Evolutionary conservation across 2,888 invertebrate species (phyloP).

Genomic region (Dolichomitus sp.): DNA sequence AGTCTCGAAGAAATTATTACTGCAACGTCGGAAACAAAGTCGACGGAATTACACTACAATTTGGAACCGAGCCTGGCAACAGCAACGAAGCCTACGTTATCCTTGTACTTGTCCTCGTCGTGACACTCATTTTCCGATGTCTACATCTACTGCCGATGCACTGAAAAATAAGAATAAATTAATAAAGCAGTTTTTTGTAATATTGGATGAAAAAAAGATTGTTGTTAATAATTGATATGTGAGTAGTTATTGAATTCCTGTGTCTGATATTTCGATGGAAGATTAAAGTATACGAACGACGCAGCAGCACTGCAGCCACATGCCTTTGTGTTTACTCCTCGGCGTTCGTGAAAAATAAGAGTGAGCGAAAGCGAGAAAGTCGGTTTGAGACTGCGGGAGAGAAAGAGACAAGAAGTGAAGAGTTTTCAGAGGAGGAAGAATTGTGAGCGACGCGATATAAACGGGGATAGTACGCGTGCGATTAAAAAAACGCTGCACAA

Average conservation of each 20-base stretch:
- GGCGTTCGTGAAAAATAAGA: constrained; percentile 26
- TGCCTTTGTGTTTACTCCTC: constrained; percentile 60
- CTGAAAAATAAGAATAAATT: not conserved
- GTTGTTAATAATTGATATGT: not conserved
- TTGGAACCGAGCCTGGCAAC: constrained; percentile 10
- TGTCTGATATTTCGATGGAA: not conserved
- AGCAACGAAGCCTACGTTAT: not conserved
- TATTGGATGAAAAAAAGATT: not conserved
- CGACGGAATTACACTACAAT: not conserved
- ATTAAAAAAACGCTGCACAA: not conserved
- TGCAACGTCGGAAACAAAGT: not conserved
- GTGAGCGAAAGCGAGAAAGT: constrained; percentile 27
- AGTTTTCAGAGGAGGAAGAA: constrained; percentile 29
- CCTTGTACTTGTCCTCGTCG: constrained; percentile 5
- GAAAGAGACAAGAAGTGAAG: constrained; percentile 15
- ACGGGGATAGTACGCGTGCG: constrained; percentile 11
- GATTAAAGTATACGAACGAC: not conserved
- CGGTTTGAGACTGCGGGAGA: not conserved
- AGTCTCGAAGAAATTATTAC: not conserved
- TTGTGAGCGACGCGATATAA: not conserved
- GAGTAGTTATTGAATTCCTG: not conserved
- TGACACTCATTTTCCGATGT: not conserved
- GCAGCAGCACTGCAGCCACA: constrained; percentile 24
- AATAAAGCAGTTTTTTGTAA: not conserved
- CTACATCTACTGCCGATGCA: not conserved